A percentile compares a stretch with the other conserved stretches of the same genome.
Conservation (phyloP, 1,140 invertebrate genomes). For the Cepaea nemoralis region DNA sequence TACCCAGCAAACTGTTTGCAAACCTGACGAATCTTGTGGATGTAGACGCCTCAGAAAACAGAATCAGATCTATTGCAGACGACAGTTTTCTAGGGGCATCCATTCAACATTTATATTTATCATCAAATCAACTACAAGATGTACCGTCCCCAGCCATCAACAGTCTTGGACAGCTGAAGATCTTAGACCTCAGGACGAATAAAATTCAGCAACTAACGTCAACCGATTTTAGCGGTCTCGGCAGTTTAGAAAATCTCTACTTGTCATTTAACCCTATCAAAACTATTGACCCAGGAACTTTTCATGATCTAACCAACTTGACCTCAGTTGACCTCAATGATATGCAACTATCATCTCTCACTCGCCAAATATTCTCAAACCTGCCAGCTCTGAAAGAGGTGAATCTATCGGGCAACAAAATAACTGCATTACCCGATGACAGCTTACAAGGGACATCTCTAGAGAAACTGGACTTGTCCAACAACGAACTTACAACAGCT, state of each 20-base stretch:
- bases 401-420: slow-evolving; percentile 42
- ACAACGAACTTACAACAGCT: slow-evolving; percentile 50
- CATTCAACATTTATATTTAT: slow-evolving; percentile 50
- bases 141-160: slow-evolving; percentile 47
- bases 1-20: slow-evolving; percentile 45
- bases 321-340: slow-evolving; percentile 43
- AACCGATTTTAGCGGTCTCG: slow-evolving; percentile 50
- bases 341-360: slow-evolving; percentile 43
- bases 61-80: slow-evolving; percentile 44
- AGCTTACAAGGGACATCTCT: slow-evolving; percentile 47
- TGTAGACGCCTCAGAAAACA: slow-evolving; percentile 45
- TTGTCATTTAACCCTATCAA: slow-evolving; percentile 47
- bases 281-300: slow-evolving; percentile 45
- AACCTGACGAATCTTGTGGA: slow-evolving; percentile 43
- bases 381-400: slow-evolving; percentile 45
- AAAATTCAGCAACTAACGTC: slow-evolving; percentile 24
- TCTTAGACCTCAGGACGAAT: slow-evolving; percentile 26
- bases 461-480: slow-evolving; percentile 47
- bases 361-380: slow-evolving; percentile 41
- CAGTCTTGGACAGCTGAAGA: not conserved
- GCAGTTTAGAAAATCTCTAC: slow-evolving; percentile 43
- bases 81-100: slow-evolving; percentile 48
- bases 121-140: slow-evolving; percentile 47
- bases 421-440: slow-evolving; percentile 41
- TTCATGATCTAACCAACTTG: slow-evolving; percentile 45